A percentile compares a stretch with the other conserved stretches of the same genome.
Conservation (phyloP, 1,140 invertebrate genomes). For the Lordiphosa stackelbergi region DNA sequence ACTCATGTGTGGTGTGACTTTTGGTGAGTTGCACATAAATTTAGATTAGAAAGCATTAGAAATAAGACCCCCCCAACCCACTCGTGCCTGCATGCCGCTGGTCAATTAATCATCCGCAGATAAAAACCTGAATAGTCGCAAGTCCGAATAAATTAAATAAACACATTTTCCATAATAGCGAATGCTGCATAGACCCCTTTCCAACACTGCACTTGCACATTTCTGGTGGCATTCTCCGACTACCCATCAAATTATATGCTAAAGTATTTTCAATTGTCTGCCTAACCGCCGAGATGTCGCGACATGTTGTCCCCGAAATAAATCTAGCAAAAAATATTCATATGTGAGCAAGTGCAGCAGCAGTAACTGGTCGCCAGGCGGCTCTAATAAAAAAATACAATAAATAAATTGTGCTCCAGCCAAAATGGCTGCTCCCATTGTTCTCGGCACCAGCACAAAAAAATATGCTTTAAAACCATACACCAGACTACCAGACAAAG, state of each 20-base stretch:
- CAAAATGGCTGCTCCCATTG: constrained; percentile 14
- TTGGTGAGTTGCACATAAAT: constrained; percentile 43
- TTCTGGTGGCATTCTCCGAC: too few species aligned
- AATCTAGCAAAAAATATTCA: constrained; percentile 10
- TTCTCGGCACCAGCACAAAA: background rate
- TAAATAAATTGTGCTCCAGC: constrained; percentile 12
- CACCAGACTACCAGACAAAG: constrained; percentile 10
- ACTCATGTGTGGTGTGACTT: constrained; percentile 25
- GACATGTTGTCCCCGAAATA: constrained; percentile 17
- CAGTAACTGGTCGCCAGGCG: background rate
- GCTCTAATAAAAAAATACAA: constrained; percentile 4
- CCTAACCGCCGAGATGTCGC: constrained; percentile 33
- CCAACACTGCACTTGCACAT: background rate
- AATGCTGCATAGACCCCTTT: background rate
- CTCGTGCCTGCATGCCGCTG: constrained; percentile 35
- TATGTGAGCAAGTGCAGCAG: constrained; percentile 5
- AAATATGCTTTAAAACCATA: constrained; percentile 25
- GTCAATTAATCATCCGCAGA: constrained; percentile 37
- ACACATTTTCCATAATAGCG: background rate
- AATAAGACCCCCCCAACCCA: constrained; percentile 10
- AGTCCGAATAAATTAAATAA: background rate
- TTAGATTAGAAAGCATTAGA: constrained; percentile 39
- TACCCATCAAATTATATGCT: constrained; percentile 17
- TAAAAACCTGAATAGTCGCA: background rate
- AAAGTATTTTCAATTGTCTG: constrained; percentile 37